phyloP scores from a whole-genome alignment of 2,888 invertebrate species.

The Bibio marci region DNA sequence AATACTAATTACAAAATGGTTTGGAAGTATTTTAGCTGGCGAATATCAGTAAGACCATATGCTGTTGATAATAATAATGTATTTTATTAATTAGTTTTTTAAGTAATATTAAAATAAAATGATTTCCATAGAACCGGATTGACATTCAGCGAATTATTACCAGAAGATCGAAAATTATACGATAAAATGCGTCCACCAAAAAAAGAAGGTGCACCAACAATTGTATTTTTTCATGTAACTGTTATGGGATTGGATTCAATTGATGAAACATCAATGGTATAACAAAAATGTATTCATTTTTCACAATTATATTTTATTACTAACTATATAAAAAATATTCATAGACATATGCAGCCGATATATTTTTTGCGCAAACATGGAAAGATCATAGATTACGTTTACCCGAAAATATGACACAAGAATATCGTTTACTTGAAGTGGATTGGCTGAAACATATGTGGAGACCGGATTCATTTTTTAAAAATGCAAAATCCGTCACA shows the following conservation, averaged over 20 bases:
- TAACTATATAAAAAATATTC: not conserved
- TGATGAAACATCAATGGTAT: conserved; percentile 89
- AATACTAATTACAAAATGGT: too few relatives aligned
- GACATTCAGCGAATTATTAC: conserved; percentile 67
- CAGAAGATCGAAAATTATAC: conserved; percentile 71
- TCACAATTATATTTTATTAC: not conserved
- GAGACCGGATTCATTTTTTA: conserved; percentile 87
- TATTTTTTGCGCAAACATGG: conserved; percentile 89
- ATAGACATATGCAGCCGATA: conserved; percentile 78
- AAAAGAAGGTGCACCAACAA: conserved; percentile 72
- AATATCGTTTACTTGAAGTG: conserved; percentile 72
- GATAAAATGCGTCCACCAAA: conserved; percentile 91
- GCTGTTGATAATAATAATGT: too few relatives aligned
- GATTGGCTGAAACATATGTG: conserved; percentile 88
- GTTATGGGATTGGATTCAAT: conserved; percentile 92
- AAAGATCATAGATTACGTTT: conserved; percentile 71
- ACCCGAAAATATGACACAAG: conserved; percentile 85
- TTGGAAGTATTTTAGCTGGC: too few relatives aligned
- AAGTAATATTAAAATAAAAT: too few relatives aligned
- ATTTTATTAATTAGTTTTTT: too few relatives aligned
- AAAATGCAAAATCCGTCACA: conserved; percentile 83
- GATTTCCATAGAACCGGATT: conserved; percentile 44
- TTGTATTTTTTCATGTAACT: conserved; percentile 80
- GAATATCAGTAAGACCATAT: too few relatives aligned
- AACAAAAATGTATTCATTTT: conserved; percentile 6